Evolutionary conservation across 1,140 invertebrate species (phyloP), one percentile per base, ranked within the genome.

Genomic region (Brachionus calyciflorus): DNA sequence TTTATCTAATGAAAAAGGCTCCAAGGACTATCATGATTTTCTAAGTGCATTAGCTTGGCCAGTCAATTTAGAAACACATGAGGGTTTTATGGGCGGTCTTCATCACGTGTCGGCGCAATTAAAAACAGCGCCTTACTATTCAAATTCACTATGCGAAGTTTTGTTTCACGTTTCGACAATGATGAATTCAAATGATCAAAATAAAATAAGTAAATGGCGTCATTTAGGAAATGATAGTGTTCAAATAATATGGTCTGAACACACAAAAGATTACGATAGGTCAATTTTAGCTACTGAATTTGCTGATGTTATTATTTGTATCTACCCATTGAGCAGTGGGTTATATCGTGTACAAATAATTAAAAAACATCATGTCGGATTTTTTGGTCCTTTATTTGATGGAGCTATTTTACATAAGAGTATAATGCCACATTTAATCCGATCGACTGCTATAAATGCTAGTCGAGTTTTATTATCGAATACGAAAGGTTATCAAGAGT

Each of bases 121-220:
- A 0, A 89, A 91, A 28, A 94, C 91, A 14, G 93, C 95, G 1
- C 95, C 96, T 0, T 99, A 99, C 84, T 93, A 91, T 83, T 93
- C 96, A n/a, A 96, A 92, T 0, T 93, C 94, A 33, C 92, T 93
- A 53, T 85, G 90, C 14, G 93, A 95, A 85, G 90, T 92, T 26
- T 83, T 89, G n/a, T 99, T 96, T 85, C 97, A 99, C 85, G 96
- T 99, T 28, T 93, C 95, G n/a, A 99, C 97, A 78, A 96, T 99
- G 91, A 93, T 91, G 0, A 90, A 91, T 12, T 84, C 79, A 68
- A 82, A 82, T 70, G 82, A 82, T 19, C 85, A 81, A 26, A 82
- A 79, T 80, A 87, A 96, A 77, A 75, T 78, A 41, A 78, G 84
- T 12, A 80, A 93, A 91, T 93, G 93, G 21, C 89, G 93, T 10